Evolutionary conservation across 92 coral and sea anemone genomes (phyloP), one percentile per base, ranked within the genome.

Genomic region (Umimayanthus kanabou): DNA sequence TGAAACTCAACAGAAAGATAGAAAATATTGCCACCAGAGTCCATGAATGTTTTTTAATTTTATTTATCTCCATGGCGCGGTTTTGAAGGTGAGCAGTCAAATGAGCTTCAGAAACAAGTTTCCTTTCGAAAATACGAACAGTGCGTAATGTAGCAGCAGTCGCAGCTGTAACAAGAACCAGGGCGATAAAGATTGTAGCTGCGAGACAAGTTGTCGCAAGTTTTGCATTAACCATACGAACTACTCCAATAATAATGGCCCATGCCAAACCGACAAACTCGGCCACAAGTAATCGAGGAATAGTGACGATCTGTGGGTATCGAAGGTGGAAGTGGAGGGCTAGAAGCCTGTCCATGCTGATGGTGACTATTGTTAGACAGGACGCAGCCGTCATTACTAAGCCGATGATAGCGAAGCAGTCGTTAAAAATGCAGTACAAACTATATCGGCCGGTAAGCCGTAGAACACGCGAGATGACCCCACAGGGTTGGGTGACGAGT

Each of bases 261-360:
- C 16, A 11, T 73, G 49, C n/a, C 78, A 73, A 39, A 30, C 39
- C 20, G 13, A 33, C 33, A 33, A 73, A 73, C 78, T 73, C 78
- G 47, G 23, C 78, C 39, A 33, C 8, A 30, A 73, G 45, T 5
- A 73, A 16, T 73, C 78, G 78, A 29, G 43, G 78, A 37, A 39
- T 39, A 29, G 20, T 73, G 13, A 73, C 45, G 43, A 73, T 16
- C 37, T 73, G 42, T 73, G 39, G 18, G 78, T 73, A 73, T 33
- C 78, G 78, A 20, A 73, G 78, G n/a, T 74, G 79, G 10, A 74
- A 37, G 30, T 74, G 43, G 43, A 74, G 79, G 22, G 79, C 79
- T 8, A 74, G 20, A 39, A 13, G 37, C 25, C 47, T 74, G 37
- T 29, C 79, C 43, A 74, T 9, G 47, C 79, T 25, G 14, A 74